These are phyloP conservation scores for Neolamprologus fasciatus DNA, from an alignment of 2,113 vertebrate species.

Conservation along the genomic window DNA sequence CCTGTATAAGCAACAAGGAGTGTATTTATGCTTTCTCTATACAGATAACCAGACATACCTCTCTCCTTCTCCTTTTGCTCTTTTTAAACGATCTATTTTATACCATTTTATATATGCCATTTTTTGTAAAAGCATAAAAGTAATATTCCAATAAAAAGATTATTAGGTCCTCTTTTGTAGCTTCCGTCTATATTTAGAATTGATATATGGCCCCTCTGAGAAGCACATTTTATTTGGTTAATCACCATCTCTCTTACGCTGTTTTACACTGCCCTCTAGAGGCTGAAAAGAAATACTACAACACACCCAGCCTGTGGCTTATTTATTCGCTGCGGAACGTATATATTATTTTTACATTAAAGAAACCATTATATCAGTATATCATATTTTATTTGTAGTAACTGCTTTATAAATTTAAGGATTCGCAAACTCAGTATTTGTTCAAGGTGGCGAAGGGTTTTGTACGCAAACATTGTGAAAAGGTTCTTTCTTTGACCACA, in stretches of 20 bases:
- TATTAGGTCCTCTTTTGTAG: background rate
- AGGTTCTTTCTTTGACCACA: background rate
- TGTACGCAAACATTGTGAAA: background rate
- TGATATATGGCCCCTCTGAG: background rate
- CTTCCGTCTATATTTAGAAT: background rate
- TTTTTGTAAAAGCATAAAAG: background rate
- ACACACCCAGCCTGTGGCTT: background rate
- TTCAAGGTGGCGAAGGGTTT: background rate
- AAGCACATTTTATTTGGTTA: background rate
- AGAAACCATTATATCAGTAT: background rate
- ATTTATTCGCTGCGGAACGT: background rate
- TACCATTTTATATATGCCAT: too few species aligned
- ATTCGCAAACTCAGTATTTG: background rate
- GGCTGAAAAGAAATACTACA: conserved; percentile 16
- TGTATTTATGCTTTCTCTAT: background rate
- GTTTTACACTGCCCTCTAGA: conserved; percentile 40
- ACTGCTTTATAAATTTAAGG: background rate
- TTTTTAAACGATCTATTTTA: background rate
- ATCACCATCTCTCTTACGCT: background rate
- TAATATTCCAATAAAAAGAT: background rate
- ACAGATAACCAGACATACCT: background rate
- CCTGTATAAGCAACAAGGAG: background rate
- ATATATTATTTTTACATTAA: background rate
- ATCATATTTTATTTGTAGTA: background rate
- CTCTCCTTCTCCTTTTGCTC: background rate